Evolutionary conservation across 2,113 vertebrate genomes (phyloP).

Genomic region (Kryptolebias marmoratus): DNA sequence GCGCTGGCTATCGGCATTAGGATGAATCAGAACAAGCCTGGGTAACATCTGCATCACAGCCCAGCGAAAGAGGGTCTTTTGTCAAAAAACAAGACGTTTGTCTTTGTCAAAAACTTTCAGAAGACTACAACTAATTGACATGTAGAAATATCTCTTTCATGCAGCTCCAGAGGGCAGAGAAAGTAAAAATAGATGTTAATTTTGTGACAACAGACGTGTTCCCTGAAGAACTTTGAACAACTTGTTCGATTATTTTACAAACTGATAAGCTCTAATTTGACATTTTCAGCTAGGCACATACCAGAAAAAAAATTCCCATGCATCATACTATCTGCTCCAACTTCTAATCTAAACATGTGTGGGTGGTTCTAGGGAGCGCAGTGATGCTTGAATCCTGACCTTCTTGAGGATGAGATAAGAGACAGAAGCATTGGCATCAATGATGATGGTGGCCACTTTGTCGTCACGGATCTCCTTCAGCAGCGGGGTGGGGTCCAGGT

Average conservation of each 20-base stretch:
- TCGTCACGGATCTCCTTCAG: constrained; percentile 96
- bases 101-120: constrained; percentile 56
- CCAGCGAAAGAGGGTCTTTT: constrained; percentile 47
- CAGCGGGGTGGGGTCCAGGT: constrained; percentile 89
- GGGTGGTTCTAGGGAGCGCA: constrained; percentile 2
- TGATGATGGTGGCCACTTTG: constrained; percentile 94
- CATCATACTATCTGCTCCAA: constrained; percentile 8
- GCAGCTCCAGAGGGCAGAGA: constrained; percentile 30
- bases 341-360: constrained; percentile 12
- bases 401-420: constrained; percentile 92
- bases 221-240: constrained; percentile 28
- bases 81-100: constrained; percentile 10
- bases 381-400: constrained; percentile 72
- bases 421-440: constrained; percentile 90
- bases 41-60: constrained; percentile 57
- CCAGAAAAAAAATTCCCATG: constrained; percentile 15
- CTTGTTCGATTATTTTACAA: constrained; percentile 31
- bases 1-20: constrained; percentile 46
- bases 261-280: constrained; percentile 21
- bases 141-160: neutral
- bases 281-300: constrained; percentile 13
- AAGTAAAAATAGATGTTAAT: constrained; percentile 58
- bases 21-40: constrained; percentile 58
- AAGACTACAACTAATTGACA: constrained; percentile 54
- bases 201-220: constrained; percentile 26